Percentiles rank a stretch among this genome's conserved stretches.
Evolutionary conservation across 2,113 vertebrate species (phyloP).

Genomic region (Megaleporinus macrocephalus): DNA sequence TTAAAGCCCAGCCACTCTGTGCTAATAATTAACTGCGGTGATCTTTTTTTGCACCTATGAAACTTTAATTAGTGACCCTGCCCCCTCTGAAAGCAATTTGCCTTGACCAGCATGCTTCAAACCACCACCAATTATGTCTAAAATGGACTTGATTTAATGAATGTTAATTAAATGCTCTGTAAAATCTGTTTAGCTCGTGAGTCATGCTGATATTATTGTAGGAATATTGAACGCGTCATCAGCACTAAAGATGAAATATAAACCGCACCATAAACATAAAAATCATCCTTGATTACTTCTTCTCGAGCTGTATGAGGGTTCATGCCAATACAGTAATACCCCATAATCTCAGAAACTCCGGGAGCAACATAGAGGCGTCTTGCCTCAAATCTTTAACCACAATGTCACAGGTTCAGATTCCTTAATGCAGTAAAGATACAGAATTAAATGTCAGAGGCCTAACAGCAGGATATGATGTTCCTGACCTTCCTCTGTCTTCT

Average conservation of each 20-base stretch:
- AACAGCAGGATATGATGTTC: neutral
- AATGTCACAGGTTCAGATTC: constrained; percentile 7
- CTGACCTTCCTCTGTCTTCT: constrained; percentile 16
- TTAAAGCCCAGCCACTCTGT: constrained; percentile 51
- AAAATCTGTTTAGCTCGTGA: constrained; percentile 53
- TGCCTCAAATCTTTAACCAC: neutral
- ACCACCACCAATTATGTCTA: constrained; percentile 67
- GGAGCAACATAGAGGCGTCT: neutral
- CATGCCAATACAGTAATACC: constrained; percentile 3
- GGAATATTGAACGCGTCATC: neutral
- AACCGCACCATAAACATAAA: neutral
- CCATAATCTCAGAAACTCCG: neutral
- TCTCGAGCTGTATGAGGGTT: neutral
- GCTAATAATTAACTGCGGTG: constrained; percentile 63
- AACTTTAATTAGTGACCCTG: constrained; percentile 70
- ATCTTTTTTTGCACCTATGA: constrained; percentile 68
- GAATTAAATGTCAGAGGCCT: neutral
- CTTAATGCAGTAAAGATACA: constrained; percentile 2
- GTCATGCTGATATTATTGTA: neutral
- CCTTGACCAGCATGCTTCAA: constrained; percentile 68
- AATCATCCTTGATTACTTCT: neutral
- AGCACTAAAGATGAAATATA: neutral
- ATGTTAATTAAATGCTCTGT: constrained; percentile 63
- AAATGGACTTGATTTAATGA: constrained; percentile 70
- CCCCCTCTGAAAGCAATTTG: constrained; percentile 72